Evolutionary conservation across 2,888 invertebrate species (phyloP).

Genomic region (Heliconius cydno): DNA sequence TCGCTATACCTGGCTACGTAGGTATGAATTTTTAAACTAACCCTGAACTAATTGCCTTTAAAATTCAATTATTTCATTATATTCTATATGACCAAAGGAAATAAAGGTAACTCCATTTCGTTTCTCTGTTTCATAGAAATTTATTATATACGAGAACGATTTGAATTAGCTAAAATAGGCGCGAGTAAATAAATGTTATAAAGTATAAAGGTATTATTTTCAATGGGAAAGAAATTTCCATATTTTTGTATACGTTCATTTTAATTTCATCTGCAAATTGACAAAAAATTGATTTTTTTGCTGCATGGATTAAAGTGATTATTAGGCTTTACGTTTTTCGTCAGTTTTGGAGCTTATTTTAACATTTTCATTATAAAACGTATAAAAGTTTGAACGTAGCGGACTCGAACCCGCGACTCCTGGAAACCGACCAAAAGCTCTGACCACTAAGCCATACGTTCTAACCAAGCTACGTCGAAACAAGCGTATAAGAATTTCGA

Average conservation of each 20-base stretch:
- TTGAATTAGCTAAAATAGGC: not conserved
- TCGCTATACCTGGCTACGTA: not conserved
- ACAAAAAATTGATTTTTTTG: not conserved
- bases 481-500: too few species aligned
- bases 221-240: not conserved
- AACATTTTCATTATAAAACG: too few species aligned
- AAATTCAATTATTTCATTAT: not conserved
- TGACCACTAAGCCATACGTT: too few species aligned
- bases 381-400: too few species aligned
- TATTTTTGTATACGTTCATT: not conserved
- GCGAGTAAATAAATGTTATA: not conserved
- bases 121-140: slow-evolving; percentile 3
- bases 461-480: too few species aligned
- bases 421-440: too few species aligned
- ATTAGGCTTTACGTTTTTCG: not conserved
- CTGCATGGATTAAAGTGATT: not conserved
- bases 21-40: not conserved
- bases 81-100: not conserved
- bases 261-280: not conserved
- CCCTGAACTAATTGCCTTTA: not conserved
- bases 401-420: too few species aligned
- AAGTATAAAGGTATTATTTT: not conserved
- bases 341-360: too few species aligned
- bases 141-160: not conserved
- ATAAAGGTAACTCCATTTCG: not conserved